These are phyloP conservation scores for Torymus auratus DNA, from an alignment of 2,888 invertebrate genomes.

Conservation along the genomic window DNA sequence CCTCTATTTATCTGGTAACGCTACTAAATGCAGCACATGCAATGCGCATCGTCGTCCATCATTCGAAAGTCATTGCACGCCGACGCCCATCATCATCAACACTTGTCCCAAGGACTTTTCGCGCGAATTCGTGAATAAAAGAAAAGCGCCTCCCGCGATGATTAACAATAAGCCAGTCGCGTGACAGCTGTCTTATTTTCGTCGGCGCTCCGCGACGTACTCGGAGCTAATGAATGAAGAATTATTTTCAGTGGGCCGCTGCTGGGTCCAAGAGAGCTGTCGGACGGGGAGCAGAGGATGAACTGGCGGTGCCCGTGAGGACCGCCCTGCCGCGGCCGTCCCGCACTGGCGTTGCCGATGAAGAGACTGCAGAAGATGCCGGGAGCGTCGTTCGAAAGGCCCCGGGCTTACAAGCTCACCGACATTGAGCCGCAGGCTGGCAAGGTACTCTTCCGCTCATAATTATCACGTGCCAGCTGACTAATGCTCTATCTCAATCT, in stretches of 20 bases:
- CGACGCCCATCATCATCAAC: conserved; percentile 69
- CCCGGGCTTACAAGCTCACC: conserved; percentile 73
- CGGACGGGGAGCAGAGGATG: not conserved
- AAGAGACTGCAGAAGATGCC: conserved; percentile 70
- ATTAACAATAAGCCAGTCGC: too few species aligned
- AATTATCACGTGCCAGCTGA: too few species aligned
- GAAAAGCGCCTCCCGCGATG: not conserved
- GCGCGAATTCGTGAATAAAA: not conserved
- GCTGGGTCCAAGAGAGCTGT: too few species aligned
- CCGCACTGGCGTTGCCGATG: conserved; percentile 61
- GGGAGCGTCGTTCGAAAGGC: conserved; percentile 73
- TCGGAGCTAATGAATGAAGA: too few species aligned
- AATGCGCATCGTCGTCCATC: conserved; percentile 1
- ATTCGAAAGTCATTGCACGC: conserved; percentile 54
- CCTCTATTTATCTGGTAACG: not conserved
- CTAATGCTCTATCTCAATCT: not conserved
- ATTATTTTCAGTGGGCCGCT: too few species aligned
- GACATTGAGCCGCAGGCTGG: conserved; percentile 73
- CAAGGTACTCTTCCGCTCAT: conserved; percentile 68
- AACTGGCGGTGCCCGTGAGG: not conserved
- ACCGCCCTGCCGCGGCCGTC: conserved; percentile 1
- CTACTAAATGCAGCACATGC: conserved; percentile 7
- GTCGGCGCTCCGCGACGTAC: too few species aligned
- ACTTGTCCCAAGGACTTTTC: conserved; percentile 1
- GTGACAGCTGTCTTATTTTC: too few species aligned